A percentile compares a stretch with the other conserved stretches of the same genome.
phyloP scores from a whole-genome alignment of 2,113 vertebrate genomes.

The Tychaedon coryphoeus region DNA sequence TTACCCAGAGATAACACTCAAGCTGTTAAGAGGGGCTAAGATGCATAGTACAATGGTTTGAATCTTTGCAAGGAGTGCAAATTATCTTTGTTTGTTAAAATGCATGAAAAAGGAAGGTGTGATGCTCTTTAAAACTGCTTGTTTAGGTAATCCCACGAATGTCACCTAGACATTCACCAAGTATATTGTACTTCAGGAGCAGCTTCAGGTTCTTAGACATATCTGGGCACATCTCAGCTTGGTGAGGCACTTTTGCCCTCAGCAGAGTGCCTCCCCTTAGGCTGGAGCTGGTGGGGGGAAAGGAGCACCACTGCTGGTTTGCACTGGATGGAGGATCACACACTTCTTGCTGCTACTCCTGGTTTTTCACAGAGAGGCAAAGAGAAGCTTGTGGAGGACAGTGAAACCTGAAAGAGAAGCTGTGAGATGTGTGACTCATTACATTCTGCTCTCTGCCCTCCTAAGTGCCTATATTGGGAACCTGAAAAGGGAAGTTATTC shows the following conservation, averaged over 20 bases:
- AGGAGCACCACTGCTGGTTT: background rate
- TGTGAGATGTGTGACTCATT: background rate
- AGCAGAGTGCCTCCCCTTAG: accelerated
- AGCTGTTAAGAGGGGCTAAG: background rate
- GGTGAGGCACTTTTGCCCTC: background rate
- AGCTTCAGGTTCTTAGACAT: background rate
- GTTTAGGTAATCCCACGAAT: background rate
- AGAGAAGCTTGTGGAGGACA: background rate
- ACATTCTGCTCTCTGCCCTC: background rate
- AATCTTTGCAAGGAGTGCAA: background rate
- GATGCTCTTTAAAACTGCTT: background rate
- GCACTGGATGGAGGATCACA: no score
- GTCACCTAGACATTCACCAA: background rate
- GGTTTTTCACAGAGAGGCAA: background rate
- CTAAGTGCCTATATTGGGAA: accelerated
- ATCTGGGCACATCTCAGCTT: background rate
- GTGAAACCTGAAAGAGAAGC: background rate
- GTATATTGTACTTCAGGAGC: background rate
- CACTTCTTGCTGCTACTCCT: background rate
- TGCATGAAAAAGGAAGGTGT: accelerated
- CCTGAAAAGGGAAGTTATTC: background rate
- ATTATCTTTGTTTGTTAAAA: background rate
- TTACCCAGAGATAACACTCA: background rate
- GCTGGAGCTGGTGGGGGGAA: background rate
- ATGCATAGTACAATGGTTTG: background rate